Conservation (phyloP, 2,797 vertebrate species). For the Hoplostethus mediterraneus region DNA sequence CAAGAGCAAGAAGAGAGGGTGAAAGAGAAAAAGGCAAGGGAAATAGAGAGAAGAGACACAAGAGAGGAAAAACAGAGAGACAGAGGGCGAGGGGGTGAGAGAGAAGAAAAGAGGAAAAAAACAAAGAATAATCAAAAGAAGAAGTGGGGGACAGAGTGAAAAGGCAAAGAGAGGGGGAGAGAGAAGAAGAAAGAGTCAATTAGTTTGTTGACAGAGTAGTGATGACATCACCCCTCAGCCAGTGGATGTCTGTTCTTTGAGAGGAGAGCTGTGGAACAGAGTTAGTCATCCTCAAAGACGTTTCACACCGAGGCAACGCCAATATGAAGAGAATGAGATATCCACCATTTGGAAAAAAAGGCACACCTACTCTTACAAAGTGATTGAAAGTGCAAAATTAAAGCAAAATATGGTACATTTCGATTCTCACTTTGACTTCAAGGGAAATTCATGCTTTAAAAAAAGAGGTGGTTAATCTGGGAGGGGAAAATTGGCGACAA, state of each 20-base stretch:
- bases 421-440: conserved; percentile 20
- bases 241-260: conserved; percentile 47
- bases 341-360: conserved; percentile 12
- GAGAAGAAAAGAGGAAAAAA: conserved; percentile 13
- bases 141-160: conserved; percentile 20
- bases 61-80: too few species aligned
- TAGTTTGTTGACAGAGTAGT: conserved; percentile 28
- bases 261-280: conserved; percentile 59
- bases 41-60: background rate
- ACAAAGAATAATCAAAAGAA: conserved; percentile 30
- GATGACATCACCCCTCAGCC: conserved; percentile 53
- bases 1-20: too few species aligned
- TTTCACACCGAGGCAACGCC: conserved; percentile 47
- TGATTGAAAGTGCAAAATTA: conserved; percentile 37
- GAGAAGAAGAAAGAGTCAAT: conserved; percentile 49
- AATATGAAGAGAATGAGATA: conserved; percentile 36
- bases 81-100: background rate
- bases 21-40: background rate
- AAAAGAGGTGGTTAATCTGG: conserved; percentile 13
- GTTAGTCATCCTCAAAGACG: conserved; percentile 61
- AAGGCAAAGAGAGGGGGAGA: conserved; percentile 26
- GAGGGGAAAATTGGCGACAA: background rate
- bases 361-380: conserved; percentile 15
- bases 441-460: conserved; percentile 19
- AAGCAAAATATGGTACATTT: conserved; percentile 39